phyloP scores from a whole-genome alignment of 2,888 invertebrate genomes.

The Drosophila mimetica region DNA sequence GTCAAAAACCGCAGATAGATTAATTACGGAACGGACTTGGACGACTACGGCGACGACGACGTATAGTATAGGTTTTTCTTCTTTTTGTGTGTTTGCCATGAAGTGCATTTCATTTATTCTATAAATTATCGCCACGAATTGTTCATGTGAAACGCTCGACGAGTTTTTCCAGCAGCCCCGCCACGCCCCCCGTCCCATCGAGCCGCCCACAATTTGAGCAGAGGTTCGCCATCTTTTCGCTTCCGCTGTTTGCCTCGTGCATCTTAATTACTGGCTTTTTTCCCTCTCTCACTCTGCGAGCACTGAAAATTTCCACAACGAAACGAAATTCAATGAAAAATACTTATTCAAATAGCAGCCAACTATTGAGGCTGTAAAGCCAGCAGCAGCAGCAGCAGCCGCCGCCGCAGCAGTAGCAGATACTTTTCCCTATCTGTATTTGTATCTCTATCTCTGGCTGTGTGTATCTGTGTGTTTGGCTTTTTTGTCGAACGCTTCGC shows the following conservation, averaged over 20 bases:
- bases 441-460: constrained; percentile 12
- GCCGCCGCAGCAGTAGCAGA: constrained; percentile 61
- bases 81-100: constrained; percentile 59
- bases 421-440: constrained; percentile 40
- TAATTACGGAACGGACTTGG: constrained; percentile 70
- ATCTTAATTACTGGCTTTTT: constrained; percentile 71
- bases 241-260: constrained; percentile 79
- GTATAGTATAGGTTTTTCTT: constrained; percentile 10
- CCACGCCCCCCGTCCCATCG: constrained; percentile 10
- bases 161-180: constrained; percentile 56
- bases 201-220: constrained; percentile 54
- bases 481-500: constrained; percentile 76
- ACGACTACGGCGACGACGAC: constrained; percentile 21
- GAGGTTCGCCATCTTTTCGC: constrained; percentile 73
- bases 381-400: constrained; percentile 44
- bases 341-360: constrained; percentile 69
- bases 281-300: constrained; percentile 11
- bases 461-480: constrained; percentile 28
- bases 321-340: constrained; percentile 80
- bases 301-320: constrained; percentile 73
- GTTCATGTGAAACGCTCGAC: constrained; percentile 70
- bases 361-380: constrained; percentile 73
- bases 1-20: constrained; percentile 72
- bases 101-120: constrained; percentile 78
- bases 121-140: constrained; percentile 80